Evolutionary conservation across 1,140 invertebrate species (phyloP), one percentile per base, ranked within the genome.

Genomic region (Conus ventricosus): DNA sequence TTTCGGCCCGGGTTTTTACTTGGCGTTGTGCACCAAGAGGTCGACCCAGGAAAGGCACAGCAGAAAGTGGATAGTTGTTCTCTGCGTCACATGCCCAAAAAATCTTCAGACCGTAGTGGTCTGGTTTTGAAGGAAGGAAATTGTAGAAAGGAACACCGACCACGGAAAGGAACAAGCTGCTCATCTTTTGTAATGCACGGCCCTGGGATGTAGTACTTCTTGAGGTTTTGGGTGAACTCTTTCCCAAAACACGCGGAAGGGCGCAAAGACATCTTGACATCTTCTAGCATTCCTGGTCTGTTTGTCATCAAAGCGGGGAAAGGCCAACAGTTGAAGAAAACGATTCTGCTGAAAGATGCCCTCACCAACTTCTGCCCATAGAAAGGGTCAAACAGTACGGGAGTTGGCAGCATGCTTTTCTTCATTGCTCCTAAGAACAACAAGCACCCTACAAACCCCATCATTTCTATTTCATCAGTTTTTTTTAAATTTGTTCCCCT

Each of bases 121-220:
- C 92, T 1, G 95, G 95, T 93, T 96, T 96, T 63, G 92, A 93
- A 76, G 95, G 94, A 78, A 96, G 96, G 75, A n/a, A 93, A 93
- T 85, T 93, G 93, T 20, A 88, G 57, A 88, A 93, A 94, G 25
- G 88, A 80, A 86, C 92, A 94, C 10, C 91, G 81, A 11, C 92
- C 92, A 75, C 91, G 54, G 82, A 92, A 92, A 17, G 91, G 84
- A 55, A 94, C 76, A 57, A 94, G 87, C 88, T 93, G 93, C 82
- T 94, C 92, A 89, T 94, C 93, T 10, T 94, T 90, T 20, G 90
- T 91, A 4, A 94, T 11, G 83, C 78, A 75, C 57, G 91, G 80
- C 23, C 90, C 84, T n/a, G 90, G 91, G 20, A 78, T 91, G 71
- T 92, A 91, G 81, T 84, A 23, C n/a, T 87, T 88, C 54, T 2